A percentile compares a stretch with the other conserved stretches of the same genome.
Conservation (phyloP, 2,113 vertebrate species). For the Struthidea cinerea region DNA sequence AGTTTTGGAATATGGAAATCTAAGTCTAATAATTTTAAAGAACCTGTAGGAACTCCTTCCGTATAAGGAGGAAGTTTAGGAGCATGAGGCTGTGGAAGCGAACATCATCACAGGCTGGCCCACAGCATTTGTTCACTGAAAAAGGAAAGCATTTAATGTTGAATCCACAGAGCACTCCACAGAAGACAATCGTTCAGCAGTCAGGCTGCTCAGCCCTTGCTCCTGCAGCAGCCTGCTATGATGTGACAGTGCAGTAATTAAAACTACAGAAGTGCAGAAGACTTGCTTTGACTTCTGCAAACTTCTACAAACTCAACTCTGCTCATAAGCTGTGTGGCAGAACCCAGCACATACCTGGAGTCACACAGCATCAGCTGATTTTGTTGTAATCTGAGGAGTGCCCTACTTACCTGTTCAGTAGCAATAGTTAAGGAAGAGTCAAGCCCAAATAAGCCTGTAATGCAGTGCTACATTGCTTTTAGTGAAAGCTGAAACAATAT, state of each 20-base stretch:
- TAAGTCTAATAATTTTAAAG: background rate
- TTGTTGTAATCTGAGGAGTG: background rate
- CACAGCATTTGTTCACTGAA: background rate
- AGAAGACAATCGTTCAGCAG: background rate
- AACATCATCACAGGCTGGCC: background rate
- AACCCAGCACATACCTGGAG: background rate
- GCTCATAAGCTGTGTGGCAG: accelerated
- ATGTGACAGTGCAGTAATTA: too few species aligned
- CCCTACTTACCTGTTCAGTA: background rate
- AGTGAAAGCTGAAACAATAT: background rate
- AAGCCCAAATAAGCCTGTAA: background rate
- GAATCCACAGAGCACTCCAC: background rate
- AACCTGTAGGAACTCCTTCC: background rate
- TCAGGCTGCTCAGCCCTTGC: background rate
- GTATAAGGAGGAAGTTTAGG: background rate
- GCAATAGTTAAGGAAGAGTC: background rate
- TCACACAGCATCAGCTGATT: background rate
- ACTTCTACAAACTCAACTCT: background rate
- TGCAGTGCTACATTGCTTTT: background rate
- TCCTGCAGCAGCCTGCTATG: background rate
- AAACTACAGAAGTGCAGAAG: background rate
- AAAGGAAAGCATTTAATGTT: background rate
- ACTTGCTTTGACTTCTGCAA: background rate
- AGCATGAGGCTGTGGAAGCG: background rate
- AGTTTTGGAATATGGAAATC: background rate